These are phyloP conservation scores for Drosophila sp. DNA, from an alignment of 1,140 invertebrate species.

Conservation along the genomic window DNA sequence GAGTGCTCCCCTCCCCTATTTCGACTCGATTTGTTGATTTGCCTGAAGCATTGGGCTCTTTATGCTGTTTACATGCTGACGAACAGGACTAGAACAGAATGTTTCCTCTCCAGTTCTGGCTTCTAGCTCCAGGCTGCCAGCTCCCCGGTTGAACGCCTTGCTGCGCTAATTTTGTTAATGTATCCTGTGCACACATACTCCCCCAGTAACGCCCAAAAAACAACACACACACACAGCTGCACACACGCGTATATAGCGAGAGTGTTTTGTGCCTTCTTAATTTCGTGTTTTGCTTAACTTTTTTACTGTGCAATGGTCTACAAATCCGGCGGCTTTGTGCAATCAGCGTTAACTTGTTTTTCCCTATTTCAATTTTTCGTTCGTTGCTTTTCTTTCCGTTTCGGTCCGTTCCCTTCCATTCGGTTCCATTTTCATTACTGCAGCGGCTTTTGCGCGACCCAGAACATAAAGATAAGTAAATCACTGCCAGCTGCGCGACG, in stretches of 20 bases:
- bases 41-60: conserved; percentile 47
- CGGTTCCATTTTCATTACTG: conserved; percentile 17
- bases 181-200: conserved; percentile 67
- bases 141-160: conserved; percentile 57
- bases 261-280: conserved; percentile 56
- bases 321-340: conserved; percentile 78
- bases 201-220: background rate
- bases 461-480: conserved; percentile 43
- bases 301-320: conserved; percentile 74
- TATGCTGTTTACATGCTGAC: conserved; percentile 43
- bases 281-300: conserved; percentile 80
- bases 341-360: conserved; percentile 82
- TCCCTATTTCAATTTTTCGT: conserved; percentile 68
- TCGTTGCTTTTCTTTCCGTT: conserved; percentile 22
- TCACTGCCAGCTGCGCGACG: conserved; percentile 37
- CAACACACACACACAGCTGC: background rate
- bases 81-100: conserved; percentile 38
- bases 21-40: conserved; percentile 60
- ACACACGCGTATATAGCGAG: no score
- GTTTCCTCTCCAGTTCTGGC: conserved; percentile 5
- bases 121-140: background rate
- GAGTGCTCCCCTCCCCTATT: conserved; percentile 48
- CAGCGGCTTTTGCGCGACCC: background rate
- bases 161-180: conserved; percentile 82
- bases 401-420: conserved; percentile 9